A percentile compares a stretch with the other conserved stretches of the same genome.
These are phyloP conservation scores for Vanessa cardui DNA, from an alignment of 2,888 invertebrate species.

Conservation along the genomic window DNA sequence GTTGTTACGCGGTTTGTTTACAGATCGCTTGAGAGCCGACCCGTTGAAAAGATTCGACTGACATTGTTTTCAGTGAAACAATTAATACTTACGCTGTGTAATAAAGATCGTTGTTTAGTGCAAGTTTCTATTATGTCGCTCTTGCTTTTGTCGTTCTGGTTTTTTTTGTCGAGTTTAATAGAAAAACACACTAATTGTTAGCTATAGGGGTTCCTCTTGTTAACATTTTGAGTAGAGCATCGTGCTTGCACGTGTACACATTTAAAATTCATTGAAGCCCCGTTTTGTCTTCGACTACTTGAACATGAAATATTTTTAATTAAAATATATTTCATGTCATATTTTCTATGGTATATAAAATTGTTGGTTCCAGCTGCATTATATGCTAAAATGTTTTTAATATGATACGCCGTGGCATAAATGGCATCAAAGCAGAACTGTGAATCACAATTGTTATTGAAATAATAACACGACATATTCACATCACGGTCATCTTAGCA, in stretches of 20 bases:
- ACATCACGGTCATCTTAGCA: conserved; percentile 34
- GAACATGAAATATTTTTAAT: no score
- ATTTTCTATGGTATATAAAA: background rate
- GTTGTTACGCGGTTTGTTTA: conserved; percentile 47
- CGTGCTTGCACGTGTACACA: background rate
- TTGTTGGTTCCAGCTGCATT: background rate
- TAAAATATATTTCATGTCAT: no score
- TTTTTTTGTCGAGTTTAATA: conserved; percentile 11
- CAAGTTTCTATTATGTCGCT: conserved; percentile 12
- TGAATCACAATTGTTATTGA: conserved; percentile 38
- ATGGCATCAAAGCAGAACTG: conserved; percentile 31
- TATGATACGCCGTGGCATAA: background rate
- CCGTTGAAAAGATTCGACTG: conserved; percentile 5
- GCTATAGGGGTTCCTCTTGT: conserved; percentile 9
- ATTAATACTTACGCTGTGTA: background rate
- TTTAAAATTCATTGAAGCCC: background rate
- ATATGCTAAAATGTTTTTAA: conserved; percentile 1
- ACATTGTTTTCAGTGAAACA: conserved; percentile 9
- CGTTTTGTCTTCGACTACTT: no score
- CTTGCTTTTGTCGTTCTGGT: background rate
- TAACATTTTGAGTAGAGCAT: background rate
- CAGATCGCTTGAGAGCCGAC: conserved; percentile 27
- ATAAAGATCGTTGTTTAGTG: conserved; percentile 7
- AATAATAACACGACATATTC: conserved; percentile 32
- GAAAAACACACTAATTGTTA: conserved; percentile 5